These are phyloP conservation scores for Bombyx mori DNA, from an alignment of 1,140 invertebrate species.

Conservation along the genomic window DNA sequence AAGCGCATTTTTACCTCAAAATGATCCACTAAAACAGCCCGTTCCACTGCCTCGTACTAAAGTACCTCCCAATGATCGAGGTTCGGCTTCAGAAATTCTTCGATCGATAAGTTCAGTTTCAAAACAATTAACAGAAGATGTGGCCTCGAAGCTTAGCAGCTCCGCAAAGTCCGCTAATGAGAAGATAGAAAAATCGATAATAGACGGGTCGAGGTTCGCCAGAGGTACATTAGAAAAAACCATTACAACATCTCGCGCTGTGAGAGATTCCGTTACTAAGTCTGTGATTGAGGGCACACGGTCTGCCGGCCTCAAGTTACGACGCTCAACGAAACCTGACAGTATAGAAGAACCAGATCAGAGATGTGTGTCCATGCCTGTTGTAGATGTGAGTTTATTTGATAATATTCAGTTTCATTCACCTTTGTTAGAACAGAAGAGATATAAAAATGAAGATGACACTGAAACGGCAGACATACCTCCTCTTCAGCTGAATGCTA, in stretches of 20 bases:
- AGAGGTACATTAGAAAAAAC: constrained; percentile 61
- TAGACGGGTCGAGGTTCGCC: constrained; percentile 54
- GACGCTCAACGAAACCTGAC: constrained; percentile 35
- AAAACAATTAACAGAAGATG: constrained; percentile 57
- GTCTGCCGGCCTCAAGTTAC: constrained; percentile 40
- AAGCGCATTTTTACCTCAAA: constrained; percentile 28
- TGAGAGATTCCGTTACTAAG: constrained; percentile 53
- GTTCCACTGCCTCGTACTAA: constrained; percentile 52
- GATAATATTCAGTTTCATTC: constrained; percentile 62
- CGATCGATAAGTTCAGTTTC: constrained; percentile 49
- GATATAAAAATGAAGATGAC: constrained; percentile 22
- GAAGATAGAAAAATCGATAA: constrained; percentile 47
- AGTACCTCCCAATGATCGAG: constrained; percentile 32
- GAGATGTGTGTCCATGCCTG: constrained; percentile 52
- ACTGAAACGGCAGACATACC: constrained; percentile 21
- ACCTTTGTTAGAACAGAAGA: constrained; percentile 51
- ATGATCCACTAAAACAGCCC: constrained; percentile 33
- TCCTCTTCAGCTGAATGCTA: constrained; percentile 34
- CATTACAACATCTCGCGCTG: constrained; percentile 42
- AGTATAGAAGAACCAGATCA: constrained; percentile 28
- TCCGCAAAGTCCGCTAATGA: constrained; percentile 52
- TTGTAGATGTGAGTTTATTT: constrained; percentile 54
- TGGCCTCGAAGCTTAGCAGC: constrained; percentile 43
- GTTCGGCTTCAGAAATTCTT: constrained; percentile 44
- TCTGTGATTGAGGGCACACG: constrained; percentile 53